phyloP scores from a whole-genome alignment of 2,888 invertebrate genomes.

The Stenoptilia bipunctidactyla region DNA sequence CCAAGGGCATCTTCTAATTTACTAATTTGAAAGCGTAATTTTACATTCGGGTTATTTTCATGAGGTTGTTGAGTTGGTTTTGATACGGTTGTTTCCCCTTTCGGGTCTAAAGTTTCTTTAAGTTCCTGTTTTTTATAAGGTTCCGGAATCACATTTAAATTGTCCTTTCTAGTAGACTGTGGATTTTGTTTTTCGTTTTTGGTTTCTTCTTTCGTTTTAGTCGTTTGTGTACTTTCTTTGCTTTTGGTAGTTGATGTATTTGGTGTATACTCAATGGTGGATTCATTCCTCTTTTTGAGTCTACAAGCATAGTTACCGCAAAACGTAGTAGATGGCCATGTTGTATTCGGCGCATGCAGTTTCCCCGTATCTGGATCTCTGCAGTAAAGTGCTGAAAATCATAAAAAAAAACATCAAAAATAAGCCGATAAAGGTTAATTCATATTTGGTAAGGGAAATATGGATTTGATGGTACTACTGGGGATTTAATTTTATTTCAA shows the following conservation, averaged over 20 bases:
- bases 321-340: conserved; percentile 50
- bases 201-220: not conserved
- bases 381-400: conserved; percentile 45
- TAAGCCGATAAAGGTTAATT: too few relatives aligned
- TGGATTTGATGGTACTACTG: too few relatives aligned
- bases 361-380: conserved; percentile 56
- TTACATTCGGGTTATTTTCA: conserved; percentile 4
- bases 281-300: conserved; percentile 28
- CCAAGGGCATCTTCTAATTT: conserved; percentile 2
- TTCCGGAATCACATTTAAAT: not conserved
- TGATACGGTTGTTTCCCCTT: conserved; percentile 2
- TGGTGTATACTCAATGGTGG: conserved; percentile 19
- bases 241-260: conserved; percentile 11
- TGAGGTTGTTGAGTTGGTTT: conserved; percentile 1
- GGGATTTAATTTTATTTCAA: too few relatives aligned
- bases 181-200: too few relatives aligned
- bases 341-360: conserved; percentile 40
- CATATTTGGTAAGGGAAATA: too few relatives aligned
- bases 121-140: conserved; percentile 10
- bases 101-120: not conserved
- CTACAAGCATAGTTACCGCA: conserved; percentile 61
- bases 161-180: too few relatives aligned
- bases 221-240: conserved; percentile 27
- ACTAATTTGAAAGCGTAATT: conserved; percentile 6
- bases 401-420: too few relatives aligned